These are phyloP conservation scores for Amiota minor DNA, from an alignment of 2,888 invertebrate genomes.

Conservation along the genomic window DNA sequence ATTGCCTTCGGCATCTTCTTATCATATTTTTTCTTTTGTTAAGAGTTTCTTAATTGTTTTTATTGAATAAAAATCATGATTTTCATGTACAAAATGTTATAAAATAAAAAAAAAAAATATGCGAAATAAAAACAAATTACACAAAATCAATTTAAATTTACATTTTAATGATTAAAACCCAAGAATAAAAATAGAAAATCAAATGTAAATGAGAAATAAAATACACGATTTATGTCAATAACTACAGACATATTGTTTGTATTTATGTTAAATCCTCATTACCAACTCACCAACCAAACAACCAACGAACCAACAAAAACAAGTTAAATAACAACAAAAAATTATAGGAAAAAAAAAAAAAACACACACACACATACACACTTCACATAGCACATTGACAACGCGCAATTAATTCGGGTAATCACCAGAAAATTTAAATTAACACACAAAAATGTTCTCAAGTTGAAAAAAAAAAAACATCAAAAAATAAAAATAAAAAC, in stretches of 20 bases:
- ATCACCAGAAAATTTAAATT: slow-evolving; percentile 43
- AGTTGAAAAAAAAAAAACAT: background rate
- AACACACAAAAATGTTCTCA: slow-evolving; percentile 9
- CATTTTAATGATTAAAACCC: slow-evolving; percentile 50
- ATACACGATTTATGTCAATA: background rate
- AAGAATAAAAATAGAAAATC: slow-evolving; percentile 43
- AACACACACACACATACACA: slow-evolving; percentile 37
- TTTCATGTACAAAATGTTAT: background rate
- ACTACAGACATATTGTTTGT: background rate
- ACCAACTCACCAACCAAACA: slow-evolving; percentile 40
- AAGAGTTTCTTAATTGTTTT: slow-evolving; percentile 32
- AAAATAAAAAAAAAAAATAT: slow-evolving; percentile 39
- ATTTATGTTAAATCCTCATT: slow-evolving; percentile 51
- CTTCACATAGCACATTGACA: slow-evolving; percentile 44
- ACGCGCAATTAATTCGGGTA: slow-evolving; percentile 47
- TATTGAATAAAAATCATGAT: background rate
- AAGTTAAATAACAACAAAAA: slow-evolving; percentile 31
- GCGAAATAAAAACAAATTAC: slow-evolving; percentile 39
- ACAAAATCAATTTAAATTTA: slow-evolving; percentile 53
- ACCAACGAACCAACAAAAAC: slow-evolving; percentile 43
- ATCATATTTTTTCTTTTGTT: slow-evolving; percentile 43
- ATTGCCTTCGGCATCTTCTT: slow-evolving; percentile 49
- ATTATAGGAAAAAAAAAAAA: slow-evolving; percentile 26
- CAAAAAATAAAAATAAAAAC: slow-evolving; percentile 1
- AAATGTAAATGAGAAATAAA: background rate